Base-by-base conservation (phyloP, 2,888 invertebrate species). In the Drosophila stalkeri region DNA sequence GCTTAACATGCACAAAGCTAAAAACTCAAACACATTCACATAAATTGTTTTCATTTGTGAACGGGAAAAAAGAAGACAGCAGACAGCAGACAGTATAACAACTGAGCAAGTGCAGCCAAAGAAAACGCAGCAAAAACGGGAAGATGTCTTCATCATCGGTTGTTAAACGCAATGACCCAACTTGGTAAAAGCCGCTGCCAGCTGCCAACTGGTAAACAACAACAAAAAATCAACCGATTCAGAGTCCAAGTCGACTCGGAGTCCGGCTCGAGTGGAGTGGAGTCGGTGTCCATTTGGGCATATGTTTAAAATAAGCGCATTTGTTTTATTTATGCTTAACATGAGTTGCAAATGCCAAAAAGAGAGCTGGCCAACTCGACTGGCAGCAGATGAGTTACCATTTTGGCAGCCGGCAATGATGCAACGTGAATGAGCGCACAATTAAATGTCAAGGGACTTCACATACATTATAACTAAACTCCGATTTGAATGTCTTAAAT, bases 291-390 rank as follows among this genome's bases (percentile, higher is more conserved):
- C 51, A 68, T 49, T 64, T 44, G 60, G 65, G 80, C 86, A 88
- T 82, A 84, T 82, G 89, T 72, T 84, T 86, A 81, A 85, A 89
- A 80, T 75, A 80, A 77, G 72, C 80, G 85, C 82, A 89, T 87
- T 87, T 89, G 87, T 83, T 90, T 82, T 89, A 84, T 86, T 87
- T 84, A 84, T 88, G 90, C 86, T 88, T 73, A 83, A 90, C 90
- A 91, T 90, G 91, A 85, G 85, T 86, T 88, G 90, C 86, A 90
- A 90, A 90, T 90, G 86, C 89, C 90, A 84, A 84, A 88, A 82
- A 62, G 64, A 87, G 86, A 87, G 86, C 16, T 23, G 46, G 59
- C 18, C 39, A 33, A 43, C 35, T n/a, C 43, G 16, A 54, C 65
- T 37, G 46, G 49, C 27, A 35, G 69, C 70, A 67, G 82, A 61